A percentile compares a stretch with the other conserved stretches of the same genome.
These are phyloP conservation scores for Calypte anna DNA, from an alignment of 2,113 vertebrate species.

Conservation along the genomic window DNA sequence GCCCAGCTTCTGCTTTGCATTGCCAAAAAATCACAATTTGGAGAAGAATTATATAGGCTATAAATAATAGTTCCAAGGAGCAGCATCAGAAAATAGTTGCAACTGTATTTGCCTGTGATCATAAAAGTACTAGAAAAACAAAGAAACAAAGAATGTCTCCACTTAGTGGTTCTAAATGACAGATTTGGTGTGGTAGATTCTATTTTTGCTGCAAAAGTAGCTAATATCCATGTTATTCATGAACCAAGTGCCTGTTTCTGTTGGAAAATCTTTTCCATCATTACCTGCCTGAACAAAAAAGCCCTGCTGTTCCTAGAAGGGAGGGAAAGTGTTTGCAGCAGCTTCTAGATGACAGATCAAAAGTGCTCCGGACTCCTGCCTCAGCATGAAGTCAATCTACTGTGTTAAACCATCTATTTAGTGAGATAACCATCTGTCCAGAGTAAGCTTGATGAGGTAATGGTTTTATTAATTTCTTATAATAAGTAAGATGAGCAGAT, in stretches of 20 bases:
- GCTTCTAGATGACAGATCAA: neutral
- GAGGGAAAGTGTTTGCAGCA: neutral
- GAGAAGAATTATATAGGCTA: slow-evolving; percentile 25
- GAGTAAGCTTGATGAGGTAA: slow-evolving; percentile 29
- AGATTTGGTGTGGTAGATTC: neutral
- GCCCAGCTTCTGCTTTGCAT: slow-evolving; percentile 16
- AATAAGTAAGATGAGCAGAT: slow-evolving; percentile 2
- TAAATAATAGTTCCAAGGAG: slow-evolving; percentile 7
- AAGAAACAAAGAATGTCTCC: neutral
- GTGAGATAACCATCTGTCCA: slow-evolving; percentile 27
- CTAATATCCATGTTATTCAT: neutral
- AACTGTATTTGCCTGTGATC: slow-evolving; percentile 4
- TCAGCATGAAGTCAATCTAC: neutral
- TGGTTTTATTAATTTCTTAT: slow-evolving; percentile 37
- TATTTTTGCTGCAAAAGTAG: neutral
- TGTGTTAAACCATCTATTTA: slow-evolving; percentile 29
- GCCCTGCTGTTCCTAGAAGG: neutral
- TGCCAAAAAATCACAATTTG: slow-evolving; percentile 21
- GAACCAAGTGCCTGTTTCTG: neutral
- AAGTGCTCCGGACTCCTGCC: slow-evolving; percentile 4
- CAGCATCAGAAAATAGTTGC: slow-evolving; percentile 31
- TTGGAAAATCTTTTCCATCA: neutral
- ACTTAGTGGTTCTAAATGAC: neutral
- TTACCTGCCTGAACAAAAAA: slow-evolving; percentile 12
- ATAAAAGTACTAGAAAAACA: slow-evolving; percentile 4